Percentiles rank a stretch among this genome's conserved stretches.
These are phyloP conservation scores for Cecidostiba fungosa DNA, from an alignment of 2,888 invertebrate genomes.

Conservation along the genomic window DNA sequence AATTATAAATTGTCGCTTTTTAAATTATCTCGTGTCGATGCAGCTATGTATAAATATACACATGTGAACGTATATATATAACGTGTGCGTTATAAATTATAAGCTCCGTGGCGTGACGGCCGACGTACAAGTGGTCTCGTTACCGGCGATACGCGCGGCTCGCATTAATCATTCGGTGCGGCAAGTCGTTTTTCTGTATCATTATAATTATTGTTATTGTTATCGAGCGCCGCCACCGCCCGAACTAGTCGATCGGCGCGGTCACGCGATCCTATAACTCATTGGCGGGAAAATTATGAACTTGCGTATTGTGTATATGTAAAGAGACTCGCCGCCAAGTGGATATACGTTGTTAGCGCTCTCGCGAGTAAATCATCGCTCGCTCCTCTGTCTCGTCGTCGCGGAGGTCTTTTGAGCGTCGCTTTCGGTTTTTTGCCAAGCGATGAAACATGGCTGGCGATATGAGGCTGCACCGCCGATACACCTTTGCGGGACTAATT, in stretches of 20 bases:
- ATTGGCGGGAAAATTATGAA: constrained; percentile 62
- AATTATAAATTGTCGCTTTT: constrained; percentile 53
- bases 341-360: constrained; percentile 51
- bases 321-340: not conserved
- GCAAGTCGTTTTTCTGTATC: constrained; percentile 49
- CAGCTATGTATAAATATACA: too few relatives aligned
- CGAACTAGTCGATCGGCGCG: constrained; percentile 32
- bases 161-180: constrained; percentile 43
- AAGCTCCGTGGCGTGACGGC: constrained; percentile 52
- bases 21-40: not conserved
- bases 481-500: constrained; percentile 31
- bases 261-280: constrained; percentile 62
- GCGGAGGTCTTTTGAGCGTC: constrained; percentile 14
- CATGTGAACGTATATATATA: not conserved
- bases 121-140: constrained; percentile 56
- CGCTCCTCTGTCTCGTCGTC: not conserved
- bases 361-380: constrained; percentile 56
- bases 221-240: constrained; percentile 27
- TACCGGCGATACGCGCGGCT: constrained; percentile 49
- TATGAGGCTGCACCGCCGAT: not conserved
- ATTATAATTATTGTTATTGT: constrained; percentile 61
- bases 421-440: not conserved
- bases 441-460: constrained; percentile 12
- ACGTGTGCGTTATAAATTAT: constrained; percentile 51
- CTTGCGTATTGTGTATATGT: constrained; percentile 14